phyloP scores from a whole-genome alignment of 1,140 invertebrate species.

The Goniozus legneri region DNA sequence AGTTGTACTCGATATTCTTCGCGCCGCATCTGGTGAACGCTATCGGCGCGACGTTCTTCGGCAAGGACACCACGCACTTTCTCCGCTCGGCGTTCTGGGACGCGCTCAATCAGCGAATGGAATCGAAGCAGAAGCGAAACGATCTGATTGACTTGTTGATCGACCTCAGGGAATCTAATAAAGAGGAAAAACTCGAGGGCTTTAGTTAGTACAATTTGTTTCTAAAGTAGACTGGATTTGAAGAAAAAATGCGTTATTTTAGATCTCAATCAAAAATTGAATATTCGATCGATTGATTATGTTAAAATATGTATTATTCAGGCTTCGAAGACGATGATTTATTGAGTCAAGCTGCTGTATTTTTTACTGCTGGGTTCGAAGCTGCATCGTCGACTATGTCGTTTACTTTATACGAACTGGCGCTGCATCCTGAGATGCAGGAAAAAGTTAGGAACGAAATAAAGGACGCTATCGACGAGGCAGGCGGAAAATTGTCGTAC shows the following conservation, averaged over 20 bases:
- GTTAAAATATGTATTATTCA: too few species aligned
- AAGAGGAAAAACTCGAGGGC: background rate
- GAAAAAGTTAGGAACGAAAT: conserved; percentile 28
- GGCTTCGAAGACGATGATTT: conserved; percentile 4
- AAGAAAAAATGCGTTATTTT: too few species aligned
- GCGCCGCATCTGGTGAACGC: conserved; percentile 28
- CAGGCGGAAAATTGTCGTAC: conserved; percentile 23
- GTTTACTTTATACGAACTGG: conserved; percentile 57
- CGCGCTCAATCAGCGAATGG: conserved; percentile 33
- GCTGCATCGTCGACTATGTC: conserved; percentile 59
- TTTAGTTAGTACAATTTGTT: conserved; percentile 27
- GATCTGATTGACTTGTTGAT: conserved; percentile 54
- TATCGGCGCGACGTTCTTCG: conserved; percentile 26
- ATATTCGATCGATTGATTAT: too few species aligned
- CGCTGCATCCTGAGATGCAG: conserved; percentile 52
- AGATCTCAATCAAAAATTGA: too few species aligned
- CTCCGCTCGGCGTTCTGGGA: conserved; percentile 41
- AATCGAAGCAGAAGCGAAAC: conserved; percentile 30
- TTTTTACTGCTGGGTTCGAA: conserved; percentile 62
- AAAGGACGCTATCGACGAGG: conserved; percentile 10
- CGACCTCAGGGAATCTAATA: conserved; percentile 33
- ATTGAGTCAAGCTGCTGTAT: conserved; percentile 52
- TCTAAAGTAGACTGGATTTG: too few species aligned
- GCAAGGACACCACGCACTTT: conserved; percentile 26
- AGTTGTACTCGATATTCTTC: conserved; percentile 44